Base-by-base conservation (phyloP, 2,113 vertebrate species). In the Monopterus albus region DNA sequence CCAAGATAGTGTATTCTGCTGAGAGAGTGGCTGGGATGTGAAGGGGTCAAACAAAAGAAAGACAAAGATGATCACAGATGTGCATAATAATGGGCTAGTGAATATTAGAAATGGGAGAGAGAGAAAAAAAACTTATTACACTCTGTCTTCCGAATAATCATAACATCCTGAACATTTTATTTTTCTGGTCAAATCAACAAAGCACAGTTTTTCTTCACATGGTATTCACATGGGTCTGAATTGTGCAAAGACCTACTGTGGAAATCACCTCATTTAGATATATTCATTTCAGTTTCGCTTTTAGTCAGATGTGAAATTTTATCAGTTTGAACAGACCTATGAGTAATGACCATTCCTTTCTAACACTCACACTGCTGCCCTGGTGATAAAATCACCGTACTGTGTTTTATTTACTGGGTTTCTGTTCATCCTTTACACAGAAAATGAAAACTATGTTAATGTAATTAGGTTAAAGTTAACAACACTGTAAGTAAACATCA, bases 221-320 rank as follows among this genome's bases (percentile, higher is more conserved):
- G n/a, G n/a, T 7, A 38, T 1, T 18, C 40, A 55, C 17, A 36
- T 52, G 23, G 45, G 4, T 7, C 11, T 47, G 11, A 18, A 20
- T 23, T 15, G 36, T 21, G 6, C 2, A 46, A 46, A 46, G 10
- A 31, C 23, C 9, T n/a, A 6, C 43, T 18, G 36, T 26, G 20
- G 42, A 70, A 74, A 60, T 10, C 38, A 47, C 18, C 47, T n/a
- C 25, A 13, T 14, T 58, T 6, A 20, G 6, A 36, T 6, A 72
- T 17, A 49, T 2, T 45, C 3, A 35, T 40, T 49, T 79, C 57
- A 62, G 28, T 79, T 76, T 67, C 56, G 26, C 13, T 67, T 72
- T 45, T 3, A 67, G 12, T 72, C 59, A 23, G 25, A 45, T 36
- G 66, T 36, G 14, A 36, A 28, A 50, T 42, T 20, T n/a, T 5